Conservation (phyloP, 1,140 invertebrate genomes). For the Cyrtorhinus lividipennis region DNA sequence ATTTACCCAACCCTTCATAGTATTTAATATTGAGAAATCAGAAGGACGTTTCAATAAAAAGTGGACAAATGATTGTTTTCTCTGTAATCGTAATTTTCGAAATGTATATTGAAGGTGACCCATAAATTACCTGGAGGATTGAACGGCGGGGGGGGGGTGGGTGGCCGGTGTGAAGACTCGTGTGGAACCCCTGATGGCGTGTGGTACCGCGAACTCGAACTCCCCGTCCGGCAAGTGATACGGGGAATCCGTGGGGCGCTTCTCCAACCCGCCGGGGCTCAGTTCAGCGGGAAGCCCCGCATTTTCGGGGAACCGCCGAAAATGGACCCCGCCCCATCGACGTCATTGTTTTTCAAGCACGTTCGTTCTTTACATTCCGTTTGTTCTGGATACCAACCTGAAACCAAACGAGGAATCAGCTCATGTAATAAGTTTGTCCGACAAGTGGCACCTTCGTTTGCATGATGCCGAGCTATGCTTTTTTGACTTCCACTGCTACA, state of each 20-base stretch:
- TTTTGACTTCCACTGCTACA: no score
- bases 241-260: conserved; percentile 61
- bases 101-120: no score
- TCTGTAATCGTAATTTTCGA: no score
- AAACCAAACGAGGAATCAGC: no score
- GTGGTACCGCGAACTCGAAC: conserved; percentile 78
- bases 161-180: conserved; percentile 66
- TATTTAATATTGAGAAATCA: no score
- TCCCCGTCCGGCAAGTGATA: conserved; percentile 68
- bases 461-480: no score
- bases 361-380: conserved; percentile 90
- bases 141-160: conserved; percentile 52
- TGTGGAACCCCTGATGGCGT: conserved; percentile 70
- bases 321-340: conserved; percentile 83
- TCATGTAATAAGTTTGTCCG: no score
- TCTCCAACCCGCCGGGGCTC: conserved; percentile 69
- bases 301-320: conserved; percentile 79
- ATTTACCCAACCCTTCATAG: no score
- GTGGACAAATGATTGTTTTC: no score
- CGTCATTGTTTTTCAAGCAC: conserved; percentile 79
- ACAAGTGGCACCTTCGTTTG: no score
- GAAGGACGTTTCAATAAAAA: no score
- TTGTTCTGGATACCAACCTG: conserved; percentile 99
- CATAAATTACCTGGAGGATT: conserved; percentile 27
- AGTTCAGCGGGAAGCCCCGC: conserved; percentile 76